Conservation (phyloP, 2,113 vertebrate species). For the Recurvirostra avosetta region DNA sequence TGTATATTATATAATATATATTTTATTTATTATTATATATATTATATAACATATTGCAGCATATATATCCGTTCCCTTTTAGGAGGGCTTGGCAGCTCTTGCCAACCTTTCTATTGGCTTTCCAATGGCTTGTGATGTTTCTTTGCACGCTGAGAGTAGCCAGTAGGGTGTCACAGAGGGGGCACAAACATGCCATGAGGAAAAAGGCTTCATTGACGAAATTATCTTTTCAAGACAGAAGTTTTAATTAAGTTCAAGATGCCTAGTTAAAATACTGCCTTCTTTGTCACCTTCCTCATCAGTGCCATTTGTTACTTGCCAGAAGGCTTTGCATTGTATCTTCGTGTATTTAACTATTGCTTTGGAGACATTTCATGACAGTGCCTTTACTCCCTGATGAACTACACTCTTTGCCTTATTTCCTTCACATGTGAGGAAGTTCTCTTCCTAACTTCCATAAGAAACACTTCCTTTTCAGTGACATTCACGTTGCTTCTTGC, state of each 20-base stretch:
- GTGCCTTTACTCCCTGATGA: background rate
- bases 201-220: background rate
- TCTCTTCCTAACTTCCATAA: background rate
- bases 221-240: accelerated
- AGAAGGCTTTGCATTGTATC: background rate
- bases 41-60: too few relatives aligned
- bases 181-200: accelerated
- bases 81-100: background rate
- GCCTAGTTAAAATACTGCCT: background rate
- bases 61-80: background rate
- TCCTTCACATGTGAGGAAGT: background rate
- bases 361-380: background rate
- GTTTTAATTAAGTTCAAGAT: too few relatives aligned
- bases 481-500: background rate
- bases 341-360: background rate
- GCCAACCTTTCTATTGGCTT: background rate
- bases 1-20: too few relatives aligned
- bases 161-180: background rate
- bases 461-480: background rate
- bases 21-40: too few relatives aligned
- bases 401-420: background rate
- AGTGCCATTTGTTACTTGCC: background rate
- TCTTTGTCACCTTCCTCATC: background rate
- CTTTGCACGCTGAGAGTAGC: background rate
- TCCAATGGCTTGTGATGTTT: too few relatives aligned